Conservation (phyloP, 2,888 invertebrate genomes). For the Mythimna loreyi region DNA sequence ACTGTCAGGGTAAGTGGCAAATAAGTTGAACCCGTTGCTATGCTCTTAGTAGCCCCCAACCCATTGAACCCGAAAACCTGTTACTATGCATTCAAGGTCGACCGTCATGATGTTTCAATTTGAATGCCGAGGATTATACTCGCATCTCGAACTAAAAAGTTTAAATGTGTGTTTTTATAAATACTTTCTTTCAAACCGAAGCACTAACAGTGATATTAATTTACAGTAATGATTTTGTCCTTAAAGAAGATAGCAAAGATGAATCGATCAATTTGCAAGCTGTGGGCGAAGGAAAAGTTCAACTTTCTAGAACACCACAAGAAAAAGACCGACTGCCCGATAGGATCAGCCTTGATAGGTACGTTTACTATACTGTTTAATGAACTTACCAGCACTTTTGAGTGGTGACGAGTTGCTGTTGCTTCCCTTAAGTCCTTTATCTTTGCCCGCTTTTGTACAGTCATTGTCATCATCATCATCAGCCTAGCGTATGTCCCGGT, state of each 20-base stretch:
- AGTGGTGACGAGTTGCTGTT: no score
- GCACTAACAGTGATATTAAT: neutral
- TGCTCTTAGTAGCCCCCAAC: no score
- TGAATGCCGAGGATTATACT: neutral
- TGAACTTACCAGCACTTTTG: neutral
- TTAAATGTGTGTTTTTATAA: neutral
- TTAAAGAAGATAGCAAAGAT: conserved; percentile 81
- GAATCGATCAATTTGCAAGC: conserved; percentile 89
- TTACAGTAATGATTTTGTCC: conserved; percentile 65
- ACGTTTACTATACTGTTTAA: conserved; percentile 44
- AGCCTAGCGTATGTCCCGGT: no score
- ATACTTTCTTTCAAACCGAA: neutral
- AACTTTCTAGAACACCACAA: conserved; percentile 93
- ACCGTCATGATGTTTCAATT: no score
- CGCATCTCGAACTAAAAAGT: neutral
- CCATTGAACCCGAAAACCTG: no score
- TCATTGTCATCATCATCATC: no score
- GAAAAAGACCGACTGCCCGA: conserved; percentile 97
- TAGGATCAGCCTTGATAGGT: conserved; percentile 96
- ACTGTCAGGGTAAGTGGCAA: conserved; percentile 78
- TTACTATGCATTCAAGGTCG: no score
- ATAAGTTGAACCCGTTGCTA: no score
- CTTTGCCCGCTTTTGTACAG: no score
- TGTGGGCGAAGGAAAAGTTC: conserved; percentile 92
- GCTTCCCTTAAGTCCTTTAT: no score